phyloP scores from a whole-genome alignment of 2,113 vertebrate species.

The Carassius carassius region DNA sequence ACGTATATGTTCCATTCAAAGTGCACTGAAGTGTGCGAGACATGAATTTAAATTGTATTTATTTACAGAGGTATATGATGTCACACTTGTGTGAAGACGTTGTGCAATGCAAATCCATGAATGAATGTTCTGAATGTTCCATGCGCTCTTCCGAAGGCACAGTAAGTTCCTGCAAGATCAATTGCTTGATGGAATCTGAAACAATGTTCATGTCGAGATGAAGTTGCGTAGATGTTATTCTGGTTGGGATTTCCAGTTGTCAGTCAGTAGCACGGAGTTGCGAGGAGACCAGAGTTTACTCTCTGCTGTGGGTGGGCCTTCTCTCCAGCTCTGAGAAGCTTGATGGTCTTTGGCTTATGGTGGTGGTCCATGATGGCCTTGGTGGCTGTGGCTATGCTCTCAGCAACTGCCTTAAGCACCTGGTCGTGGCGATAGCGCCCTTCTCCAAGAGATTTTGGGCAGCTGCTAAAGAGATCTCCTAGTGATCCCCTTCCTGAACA shows the following conservation, averaged over 20 bases:
- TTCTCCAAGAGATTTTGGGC: constrained; percentile 1
- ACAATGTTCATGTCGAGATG: constrained; percentile 18
- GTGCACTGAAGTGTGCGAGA: too few relatives aligned
- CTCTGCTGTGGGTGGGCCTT: too few relatives aligned
- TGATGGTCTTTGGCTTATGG: neutral
- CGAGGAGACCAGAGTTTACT: neutral
- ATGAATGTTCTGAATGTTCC: neutral
- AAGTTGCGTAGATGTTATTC: neutral
- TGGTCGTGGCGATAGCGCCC: neutral
- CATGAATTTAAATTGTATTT: too few relatives aligned
- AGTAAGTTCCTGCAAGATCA: neutral
- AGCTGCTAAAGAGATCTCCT: constrained; percentile 3
- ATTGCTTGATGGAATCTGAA: constrained; percentile 14
- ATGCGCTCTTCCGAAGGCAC: neutral
- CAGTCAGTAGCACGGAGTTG: constrained; percentile 20
- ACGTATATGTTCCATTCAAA: too few relatives aligned
- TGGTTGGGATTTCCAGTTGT: neutral
- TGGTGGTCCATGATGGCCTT: neutral
- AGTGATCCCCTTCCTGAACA: neutral
- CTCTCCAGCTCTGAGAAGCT: too few relatives aligned
- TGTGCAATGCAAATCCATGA: too few relatives aligned
- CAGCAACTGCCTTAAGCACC: constrained; percentile 12
- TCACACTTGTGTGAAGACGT: too few relatives aligned
- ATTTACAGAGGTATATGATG: too few relatives aligned
- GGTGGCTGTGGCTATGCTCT: neutral